Percentiles rank a stretch among this genome's conserved stretches.
Conservation (phyloP, 2,888 invertebrate genomes). For the Caradrina clavipalpis region DNA sequence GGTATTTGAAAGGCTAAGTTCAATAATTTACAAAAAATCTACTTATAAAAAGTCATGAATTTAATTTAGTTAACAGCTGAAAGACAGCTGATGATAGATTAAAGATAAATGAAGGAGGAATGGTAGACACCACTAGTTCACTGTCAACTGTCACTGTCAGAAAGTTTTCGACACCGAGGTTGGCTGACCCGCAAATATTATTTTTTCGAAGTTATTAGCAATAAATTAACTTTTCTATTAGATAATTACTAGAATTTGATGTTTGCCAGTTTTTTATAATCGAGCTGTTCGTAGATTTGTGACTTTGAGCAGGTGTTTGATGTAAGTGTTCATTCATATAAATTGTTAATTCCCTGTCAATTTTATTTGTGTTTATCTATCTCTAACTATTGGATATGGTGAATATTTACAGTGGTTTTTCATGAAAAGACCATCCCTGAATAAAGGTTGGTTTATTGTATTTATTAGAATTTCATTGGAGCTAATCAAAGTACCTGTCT, state of each 20-base stretch:
- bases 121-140: slow-evolving; percentile 9
- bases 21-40: too few relatives aligned
- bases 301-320: slow-evolving; percentile 42
- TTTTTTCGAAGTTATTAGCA: slow-evolving; percentile 41
- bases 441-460: background rate
- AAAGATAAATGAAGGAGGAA: too few relatives aligned
- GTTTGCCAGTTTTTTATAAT: slow-evolving; percentile 8
- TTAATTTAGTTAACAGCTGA: slow-evolving; percentile 23
- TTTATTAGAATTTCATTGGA: slow-evolving; percentile 16
- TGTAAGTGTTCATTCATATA: slow-evolving; percentile 47
- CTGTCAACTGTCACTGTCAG: slow-evolving; percentile 55
- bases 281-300: slow-evolving; percentile 17
- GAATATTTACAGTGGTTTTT: background rate
- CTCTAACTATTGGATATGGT: slow-evolving; percentile 8
- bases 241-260: slow-evolving; percentile 14
- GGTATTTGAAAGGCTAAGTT: background rate
- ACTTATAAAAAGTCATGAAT: background rate
- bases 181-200: slow-evolving; percentile 55
- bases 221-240: slow-evolving; percentile 31
- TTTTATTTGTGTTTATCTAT: slow-evolving; percentile 29
- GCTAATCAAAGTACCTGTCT: background rate
- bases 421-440: background rate
- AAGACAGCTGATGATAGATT: slow-evolving; percentile 24
- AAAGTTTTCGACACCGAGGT: slow-evolving; percentile 55
- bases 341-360: slow-evolving; percentile 16